Evolutionary conservation across 1,140 invertebrate genomes (phyloP).

Genomic region (Cydia amplana): DNA sequence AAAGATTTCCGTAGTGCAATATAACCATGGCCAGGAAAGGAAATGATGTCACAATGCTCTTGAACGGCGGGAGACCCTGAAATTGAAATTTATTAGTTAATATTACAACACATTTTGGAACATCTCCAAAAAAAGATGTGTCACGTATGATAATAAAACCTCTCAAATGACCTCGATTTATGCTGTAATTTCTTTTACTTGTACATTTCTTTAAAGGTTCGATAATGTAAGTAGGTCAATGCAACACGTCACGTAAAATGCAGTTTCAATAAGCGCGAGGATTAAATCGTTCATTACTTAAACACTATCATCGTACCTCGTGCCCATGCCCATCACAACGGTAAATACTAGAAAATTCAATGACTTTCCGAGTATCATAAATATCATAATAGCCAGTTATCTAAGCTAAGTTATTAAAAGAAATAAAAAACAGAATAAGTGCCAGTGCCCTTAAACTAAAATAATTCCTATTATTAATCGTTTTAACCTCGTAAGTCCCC

Average conservation of each 20-base stretch:
- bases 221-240: background rate
- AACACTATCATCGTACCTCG: no score
- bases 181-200: slow-evolving; percentile 2
- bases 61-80: slow-evolving; percentile 81
- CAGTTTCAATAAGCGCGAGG: slow-evolving; percentile 33
- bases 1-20: slow-evolving; percentile 88
- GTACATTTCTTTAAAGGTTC: background rate
- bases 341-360: no score
- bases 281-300: slow-evolving; percentile 14
- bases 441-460: no score
- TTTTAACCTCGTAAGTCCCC: no score
- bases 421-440: no score
- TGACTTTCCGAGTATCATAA: no score
- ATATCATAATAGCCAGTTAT: no score
- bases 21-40: slow-evolving; percentile 85
- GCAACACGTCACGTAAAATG: background rate
- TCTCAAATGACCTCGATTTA: background rate
- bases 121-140: slow-evolving; percentile 6
- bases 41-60: slow-evolving; percentile 81
- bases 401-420: no score
- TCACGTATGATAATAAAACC: background rate
- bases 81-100: slow-evolving; percentile 42
- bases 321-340: no score
- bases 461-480: no score
- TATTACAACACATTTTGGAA: slow-evolving; percentile 3